These are phyloP conservation scores for Celastrina argiolus DNA, from an alignment of 2,888 invertebrate genomes.

Conservation along the genomic window DNA sequence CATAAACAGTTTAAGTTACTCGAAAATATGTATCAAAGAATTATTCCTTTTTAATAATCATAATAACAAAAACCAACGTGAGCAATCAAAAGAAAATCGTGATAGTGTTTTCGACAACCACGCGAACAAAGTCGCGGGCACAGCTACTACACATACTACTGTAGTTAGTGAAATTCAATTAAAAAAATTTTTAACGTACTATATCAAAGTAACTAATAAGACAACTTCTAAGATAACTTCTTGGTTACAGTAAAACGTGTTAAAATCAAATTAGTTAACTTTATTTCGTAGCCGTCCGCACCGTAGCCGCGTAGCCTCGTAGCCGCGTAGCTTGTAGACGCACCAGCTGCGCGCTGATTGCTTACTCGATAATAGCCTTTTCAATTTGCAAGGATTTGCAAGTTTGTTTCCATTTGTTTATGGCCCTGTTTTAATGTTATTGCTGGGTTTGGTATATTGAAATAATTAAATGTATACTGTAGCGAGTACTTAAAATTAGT, in stretches of 20 bases:
- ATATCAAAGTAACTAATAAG: too few species aligned
- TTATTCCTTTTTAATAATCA: too few species aligned
- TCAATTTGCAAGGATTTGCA: slow-evolving; percentile 73
- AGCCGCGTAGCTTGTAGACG: slow-evolving; percentile 40
- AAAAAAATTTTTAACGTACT: too few species aligned
- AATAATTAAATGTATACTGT: background rate
- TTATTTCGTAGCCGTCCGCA: slow-evolving; percentile 8
- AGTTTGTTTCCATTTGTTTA: slow-evolving; percentile 27
- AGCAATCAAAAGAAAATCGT: too few species aligned
- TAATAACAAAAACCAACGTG: too few species aligned
- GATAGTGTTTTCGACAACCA: too few species aligned
- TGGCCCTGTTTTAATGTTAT: background rate
- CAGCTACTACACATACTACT: too few species aligned
- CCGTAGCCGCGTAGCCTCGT: slow-evolving; percentile 27
- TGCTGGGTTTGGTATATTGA: background rate
- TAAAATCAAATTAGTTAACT: background rate
- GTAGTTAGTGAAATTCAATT: too few species aligned
- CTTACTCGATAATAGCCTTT: slow-evolving; percentile 73
- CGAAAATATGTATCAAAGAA: too few species aligned
- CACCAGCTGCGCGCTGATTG: slow-evolving; percentile 74
- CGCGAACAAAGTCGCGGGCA: too few species aligned
- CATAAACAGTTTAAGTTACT: too few species aligned
- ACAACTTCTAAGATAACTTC: too few species aligned
- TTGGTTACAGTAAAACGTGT: background rate
- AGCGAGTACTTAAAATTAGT: background rate